Evolutionary conservation across 2,888 invertebrate genomes (phyloP), one percentile per base, ranked within the genome.

Genomic region (Parnassius glacialis): DNA sequence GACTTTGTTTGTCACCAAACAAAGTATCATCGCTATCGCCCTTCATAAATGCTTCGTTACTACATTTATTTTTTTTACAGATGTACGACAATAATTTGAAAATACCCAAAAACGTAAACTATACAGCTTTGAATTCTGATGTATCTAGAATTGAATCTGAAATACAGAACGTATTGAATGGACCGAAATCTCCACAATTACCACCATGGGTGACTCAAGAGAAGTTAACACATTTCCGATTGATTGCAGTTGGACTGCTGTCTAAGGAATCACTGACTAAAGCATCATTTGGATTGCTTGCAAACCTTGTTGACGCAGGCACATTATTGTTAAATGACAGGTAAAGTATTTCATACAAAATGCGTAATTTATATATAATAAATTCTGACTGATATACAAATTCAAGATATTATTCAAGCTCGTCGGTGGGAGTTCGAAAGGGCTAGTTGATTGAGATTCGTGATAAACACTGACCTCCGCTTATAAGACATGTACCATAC

Each of bases 271-370:
- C 81, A 0, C 52, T 90, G 41, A 85, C 85, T 0, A 90, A 84
- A 67, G 71, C 86, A 9, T 72, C 80, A 0, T 92, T 92, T 71
- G 86, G 87, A 0, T 47, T 84, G 0, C 44, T 90, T 9, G 79
- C 75, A 44, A 92, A 92, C 67, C 57, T 79, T 5, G 83, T 90
- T 1, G 92, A 92, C 68, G 89, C 83, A 61, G 81, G 84, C 0
- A 92, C 90, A 0, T 67, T 92, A 65, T 89, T 86, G 66, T 73
- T 90, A 57, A 90, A 92, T 72, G 83, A 74, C 59, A 87, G 85
- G 92, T 91, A 68, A 70, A 71, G 59, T 50, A 20, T 34, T 25
- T 7, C 1, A 34, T 7, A 34, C 5, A 5, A 34, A 34, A 34
- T 34, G 20, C 20, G 20, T 16, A 16, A n/a, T n/a, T n/a, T n/a